phyloP scores from a whole-genome alignment of 92 coral and sea anemone species.

The Umimayanthus chanpuru region DNA sequence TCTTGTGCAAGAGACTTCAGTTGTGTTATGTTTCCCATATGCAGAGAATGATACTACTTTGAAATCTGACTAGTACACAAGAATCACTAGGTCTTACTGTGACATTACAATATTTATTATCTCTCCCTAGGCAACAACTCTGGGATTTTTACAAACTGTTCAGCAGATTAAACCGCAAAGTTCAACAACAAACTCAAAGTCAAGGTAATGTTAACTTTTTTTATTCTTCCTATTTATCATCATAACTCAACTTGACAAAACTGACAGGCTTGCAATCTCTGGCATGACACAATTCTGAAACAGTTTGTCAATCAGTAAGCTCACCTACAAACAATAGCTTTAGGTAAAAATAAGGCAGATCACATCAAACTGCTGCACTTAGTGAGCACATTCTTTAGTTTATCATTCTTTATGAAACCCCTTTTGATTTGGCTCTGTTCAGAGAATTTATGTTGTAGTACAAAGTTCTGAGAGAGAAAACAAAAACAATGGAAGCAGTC shows the following conservation, averaged over 20 bases:
- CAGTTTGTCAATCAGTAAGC: neutral
- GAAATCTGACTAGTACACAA: too few relatives aligned
- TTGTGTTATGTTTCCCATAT: too few relatives aligned
- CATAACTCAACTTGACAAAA: too few relatives aligned
- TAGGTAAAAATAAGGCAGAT: neutral
- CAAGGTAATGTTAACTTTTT: conserved; percentile 32
- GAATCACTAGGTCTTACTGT: too few relatives aligned
- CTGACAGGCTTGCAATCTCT: neutral
- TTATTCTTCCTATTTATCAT: neutral
- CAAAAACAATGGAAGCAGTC: neutral
- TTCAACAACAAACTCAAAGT: conserved; percentile 34
- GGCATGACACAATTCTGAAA: neutral
- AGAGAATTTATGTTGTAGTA: too few relatives aligned
- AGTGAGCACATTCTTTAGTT: too few relatives aligned
- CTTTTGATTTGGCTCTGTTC: neutral
- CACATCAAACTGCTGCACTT: neutral
- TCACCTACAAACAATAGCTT: neutral
- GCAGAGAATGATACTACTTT: too few relatives aligned
- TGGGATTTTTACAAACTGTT: conserved; percentile 40
- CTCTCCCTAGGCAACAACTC: conserved; percentile 32
- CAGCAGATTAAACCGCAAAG: conserved; percentile 40
- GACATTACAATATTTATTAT: too few relatives aligned
- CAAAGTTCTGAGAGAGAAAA: too few relatives aligned
- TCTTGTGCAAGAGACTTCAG: too few relatives aligned
- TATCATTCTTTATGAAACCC: neutral